Evolutionary conservation across 2,888 invertebrate species (phyloP), one percentile per base, ranked within the genome.

Genomic region (Nomada ruficornis): DNA sequence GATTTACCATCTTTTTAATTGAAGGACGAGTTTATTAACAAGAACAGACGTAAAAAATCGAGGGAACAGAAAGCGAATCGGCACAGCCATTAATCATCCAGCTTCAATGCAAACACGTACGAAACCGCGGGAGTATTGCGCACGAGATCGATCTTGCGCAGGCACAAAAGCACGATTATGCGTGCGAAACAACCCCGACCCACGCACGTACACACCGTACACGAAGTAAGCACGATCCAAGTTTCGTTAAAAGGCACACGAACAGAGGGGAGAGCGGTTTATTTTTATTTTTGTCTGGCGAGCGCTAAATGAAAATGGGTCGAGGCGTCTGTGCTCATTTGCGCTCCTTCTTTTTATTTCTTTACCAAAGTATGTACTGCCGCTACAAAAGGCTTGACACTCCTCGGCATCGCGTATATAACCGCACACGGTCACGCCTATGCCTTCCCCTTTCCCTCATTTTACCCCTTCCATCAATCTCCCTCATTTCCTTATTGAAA

Each of bases 301-400:
- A 85, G 81, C 80, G 85, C 85, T 83, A 87, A 89, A 87, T 87
- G 91, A 89, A 92, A 92, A 92, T 92, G 89, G 92, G 92, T 92
- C 92, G 91, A 90, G 91, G 87, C 90, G 91, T 91, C 92, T 91
- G 91, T 84, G 89, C 84, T 89, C 88, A 87, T 83, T 86, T 83
- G 80, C 86, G 80, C 88, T 81, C 84, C 80, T 77, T 63, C 80
- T 80, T 78, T 67, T 84, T 76, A 75, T 62, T 83, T 84, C 85
- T 59, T 73, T 85, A 76, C 70, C 80, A 44, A 77, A 71, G 62
- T 65, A 68, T 50, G 47, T 60, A 62, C 55, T 67, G 71, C 70
- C 36, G 55, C 68, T 72, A 77, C 79, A 62, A 72, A 75, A 77
- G 77, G 54, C 73, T 18, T 47, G 62, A 74, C 70, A 55, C 72